Evolutionary conservation across 1,140 invertebrate species (phyloP), one percentile per base, ranked within the genome.

Genomic region (Lepidotrigona ventralis): DNA sequence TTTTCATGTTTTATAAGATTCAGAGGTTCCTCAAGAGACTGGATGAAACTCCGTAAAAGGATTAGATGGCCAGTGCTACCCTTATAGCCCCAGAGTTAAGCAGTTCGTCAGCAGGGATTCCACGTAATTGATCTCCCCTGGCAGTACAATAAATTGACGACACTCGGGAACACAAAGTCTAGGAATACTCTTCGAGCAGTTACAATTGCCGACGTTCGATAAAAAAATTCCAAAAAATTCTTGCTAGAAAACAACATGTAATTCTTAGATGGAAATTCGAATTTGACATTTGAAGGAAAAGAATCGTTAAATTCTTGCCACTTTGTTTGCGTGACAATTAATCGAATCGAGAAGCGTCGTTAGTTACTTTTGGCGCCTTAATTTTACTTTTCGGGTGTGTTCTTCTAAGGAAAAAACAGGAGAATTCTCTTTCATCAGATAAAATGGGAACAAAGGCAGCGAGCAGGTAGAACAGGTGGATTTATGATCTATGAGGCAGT

Each of bases 111-210:
- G 73, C 58, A 46, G 58, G 46, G 80, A 86, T 83, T 71, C 58
- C 19, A 70, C 33, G 73, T 86, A 86, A 86, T 79, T 75, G 84
- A 82, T 69, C 58, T 86, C 26, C 23, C 68, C 17, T 58, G 77
- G 68, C 46, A 56, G 1, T 33, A 17, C 54, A 70, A 86, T 84
- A 84, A 81, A 86, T 87, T 66, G 33, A 39, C 33, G 26, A 39
- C 23, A 63, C 33, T n/a, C 15, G n/a, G 53, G 29, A 0, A 46
- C 51, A 15, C 46, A 58, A 58, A 17, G 21, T 23, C 33, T 17
- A 2, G 54, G 17, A 33, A 69, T 26, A 17, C 54, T 46, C 21
- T 72, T 29, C 8, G 81, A 80, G 60, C 81, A 79, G 72, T 87
- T 70, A 60, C 81, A 39, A 76, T 66, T 12, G 54, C 21, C 33